Conservation (phyloP, 2,113 vertebrate genomes). For the Oriolus oriolus region DNA sequence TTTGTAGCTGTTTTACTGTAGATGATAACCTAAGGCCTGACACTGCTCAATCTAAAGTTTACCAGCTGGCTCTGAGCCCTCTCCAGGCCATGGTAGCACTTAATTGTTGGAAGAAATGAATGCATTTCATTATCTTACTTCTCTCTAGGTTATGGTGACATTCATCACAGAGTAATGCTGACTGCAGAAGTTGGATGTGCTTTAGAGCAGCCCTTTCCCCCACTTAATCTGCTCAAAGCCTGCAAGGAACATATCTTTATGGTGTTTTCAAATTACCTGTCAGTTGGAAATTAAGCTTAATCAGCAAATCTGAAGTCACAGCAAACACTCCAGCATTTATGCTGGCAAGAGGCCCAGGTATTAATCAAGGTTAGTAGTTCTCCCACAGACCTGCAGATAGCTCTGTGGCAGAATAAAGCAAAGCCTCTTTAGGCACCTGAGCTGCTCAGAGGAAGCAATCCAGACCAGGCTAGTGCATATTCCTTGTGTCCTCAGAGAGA, state of each 20-base stretch:
- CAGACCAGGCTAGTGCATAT: neutral
- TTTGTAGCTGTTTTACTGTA: neutral
- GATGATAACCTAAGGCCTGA: neutral
- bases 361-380: neutral
- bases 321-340: neutral
- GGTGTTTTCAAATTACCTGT: conserved; percentile 14
- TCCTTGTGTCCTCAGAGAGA: neutral
- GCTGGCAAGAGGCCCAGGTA: neutral
- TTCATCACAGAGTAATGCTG: conserved; percentile 21
- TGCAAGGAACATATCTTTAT: neutral
- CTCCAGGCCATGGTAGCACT: neutral
- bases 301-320: conserved; percentile 39
- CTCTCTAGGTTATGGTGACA: conserved; percentile 30
- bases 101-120: neutral
- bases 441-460: neutral
- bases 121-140: conserved; percentile 8
- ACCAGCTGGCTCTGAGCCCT: neutral
- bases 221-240: conserved; percentile 2
- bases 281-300: conserved; percentile 34
- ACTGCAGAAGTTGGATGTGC: conserved; percentile 8
- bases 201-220: neutral
- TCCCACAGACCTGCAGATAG: neutral
- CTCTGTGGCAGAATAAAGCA: neutral
- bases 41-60: neutral
- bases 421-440: neutral